Conservation (phyloP, 2,888 invertebrate genomes). For the Homarus gammarus region DNA sequence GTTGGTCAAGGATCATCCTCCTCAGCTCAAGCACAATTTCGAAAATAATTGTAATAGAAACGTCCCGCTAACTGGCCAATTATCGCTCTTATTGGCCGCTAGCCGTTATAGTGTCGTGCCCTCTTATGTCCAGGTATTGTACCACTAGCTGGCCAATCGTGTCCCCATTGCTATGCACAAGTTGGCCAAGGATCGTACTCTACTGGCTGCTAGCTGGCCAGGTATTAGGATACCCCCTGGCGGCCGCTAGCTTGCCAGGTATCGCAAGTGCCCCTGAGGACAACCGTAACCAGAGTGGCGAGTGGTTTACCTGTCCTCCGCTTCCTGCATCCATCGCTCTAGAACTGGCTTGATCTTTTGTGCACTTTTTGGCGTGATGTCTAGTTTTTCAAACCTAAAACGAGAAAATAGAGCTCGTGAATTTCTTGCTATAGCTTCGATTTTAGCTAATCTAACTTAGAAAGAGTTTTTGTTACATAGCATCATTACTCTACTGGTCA, state of each 20-base stretch:
- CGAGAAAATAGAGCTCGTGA: conserved; percentile 79
- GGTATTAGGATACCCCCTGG: conserved; percentile 9
- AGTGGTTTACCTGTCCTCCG: conserved; percentile 91
- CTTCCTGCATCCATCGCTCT: conserved; percentile 99
- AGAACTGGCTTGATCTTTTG: conserved; percentile 99
- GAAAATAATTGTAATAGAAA: neutral
- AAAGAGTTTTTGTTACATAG: conserved; percentile 54
- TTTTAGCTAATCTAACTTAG: conserved; percentile 69
- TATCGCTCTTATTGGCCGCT: conserved; percentile 2
- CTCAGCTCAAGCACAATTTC: neutral
- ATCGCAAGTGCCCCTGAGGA: conserved; percentile 66
- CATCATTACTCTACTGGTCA: conserved; percentile 70
- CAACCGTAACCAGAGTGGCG: conserved; percentile 74
- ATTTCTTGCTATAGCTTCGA: conserved; percentile 67
- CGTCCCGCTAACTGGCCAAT: neutral
- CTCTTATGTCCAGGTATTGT: neutral
- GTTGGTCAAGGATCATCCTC: neutral
- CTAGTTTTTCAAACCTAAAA: conserved; percentile 98
- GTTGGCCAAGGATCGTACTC: conserved; percentile 12
- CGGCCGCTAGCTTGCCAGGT: conserved; percentile 37
- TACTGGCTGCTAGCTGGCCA: conserved; percentile 36
- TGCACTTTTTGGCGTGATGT: conserved; percentile 99
- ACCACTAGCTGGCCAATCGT: neutral
- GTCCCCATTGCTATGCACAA: neutral
- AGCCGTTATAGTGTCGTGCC: neutral